These are phyloP conservation scores for Diadegma fenestrale DNA, from an alignment of 2,888 invertebrate species.

Conservation along the genomic window DNA sequence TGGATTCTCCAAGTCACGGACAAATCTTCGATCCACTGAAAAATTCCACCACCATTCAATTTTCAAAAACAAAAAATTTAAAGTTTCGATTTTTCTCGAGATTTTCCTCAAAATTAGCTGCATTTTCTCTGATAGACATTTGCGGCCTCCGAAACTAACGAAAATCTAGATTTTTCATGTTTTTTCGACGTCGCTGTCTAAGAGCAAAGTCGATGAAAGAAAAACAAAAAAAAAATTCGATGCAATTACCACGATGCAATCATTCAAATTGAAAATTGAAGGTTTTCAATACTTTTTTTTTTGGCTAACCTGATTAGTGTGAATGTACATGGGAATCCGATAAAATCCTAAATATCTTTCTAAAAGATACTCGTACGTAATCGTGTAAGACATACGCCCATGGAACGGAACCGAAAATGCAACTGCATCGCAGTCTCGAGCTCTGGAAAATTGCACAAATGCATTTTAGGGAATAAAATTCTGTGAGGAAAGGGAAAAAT, in stretches of 20 bases:
- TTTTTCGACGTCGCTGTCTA: neutral
- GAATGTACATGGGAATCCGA: conserved; percentile 36
- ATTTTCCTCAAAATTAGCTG: no score
- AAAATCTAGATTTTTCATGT: neutral
- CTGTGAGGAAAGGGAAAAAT: neutral
- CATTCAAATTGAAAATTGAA: neutral
- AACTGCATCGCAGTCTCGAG: conserved; percentile 49
- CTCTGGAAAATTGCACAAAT: conserved; percentile 11
- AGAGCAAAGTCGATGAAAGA: no score
- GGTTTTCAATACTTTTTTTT: neutral
- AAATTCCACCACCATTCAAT: neutral
- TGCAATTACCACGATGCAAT: no score
- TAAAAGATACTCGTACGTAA: conserved; percentile 53
- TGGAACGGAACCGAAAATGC: conserved; percentile 16
- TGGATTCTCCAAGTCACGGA: conserved; percentile 52
- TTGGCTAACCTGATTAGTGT: conserved; percentile 40
- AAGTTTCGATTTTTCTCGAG: no score
- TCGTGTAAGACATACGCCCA: conserved; percentile 30
- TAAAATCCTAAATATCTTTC: conserved; percentile 51
- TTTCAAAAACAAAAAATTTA: neutral
- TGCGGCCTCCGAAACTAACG: no score
- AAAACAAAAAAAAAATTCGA: neutral
- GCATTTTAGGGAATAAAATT: neutral
- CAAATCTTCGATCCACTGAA: conserved; percentile 47
- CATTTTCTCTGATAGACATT: no score